Percentiles rank a stretch among this genome's conserved stretches.
These are phyloP conservation scores for Hirtodrosophila confusa DNA, from an alignment of 2,888 invertebrate species.

Conservation along the genomic window DNA sequence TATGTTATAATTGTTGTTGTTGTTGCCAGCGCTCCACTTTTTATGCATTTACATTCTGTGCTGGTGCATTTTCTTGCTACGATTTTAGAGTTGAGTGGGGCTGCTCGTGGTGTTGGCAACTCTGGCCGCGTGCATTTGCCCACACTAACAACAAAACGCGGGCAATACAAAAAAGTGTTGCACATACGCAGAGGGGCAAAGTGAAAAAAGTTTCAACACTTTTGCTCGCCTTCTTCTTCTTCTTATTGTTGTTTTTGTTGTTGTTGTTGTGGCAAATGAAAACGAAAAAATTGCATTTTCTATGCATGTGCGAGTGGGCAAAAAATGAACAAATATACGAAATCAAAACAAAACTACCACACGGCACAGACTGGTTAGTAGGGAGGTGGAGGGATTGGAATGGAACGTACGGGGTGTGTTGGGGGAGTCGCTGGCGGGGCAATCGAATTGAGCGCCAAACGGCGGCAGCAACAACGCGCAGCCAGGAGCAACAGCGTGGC, in stretches of 20 bases:
- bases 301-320: constrained; percentile 30
- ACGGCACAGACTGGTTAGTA: constrained; percentile 43
- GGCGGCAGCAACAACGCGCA: constrained; percentile 48
- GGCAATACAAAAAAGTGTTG: constrained; percentile 50
- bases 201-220: constrained; percentile 37
- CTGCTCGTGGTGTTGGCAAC: constrained; percentile 11
- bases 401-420: constrained; percentile 6
- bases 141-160: constrained; percentile 7
- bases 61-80: constrained; percentile 13
- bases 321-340: constrained; percentile 41
- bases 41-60: constrained; percentile 12
- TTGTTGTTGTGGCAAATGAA: constrained; percentile 59
- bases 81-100: constrained; percentile 2
- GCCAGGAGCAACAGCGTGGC: constrained; percentile 61
- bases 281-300: constrained; percentile 76
- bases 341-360: constrained; percentile 76
- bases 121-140: constrained; percentile 7
- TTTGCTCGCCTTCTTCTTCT: constrained; percentile 26
- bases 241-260: constrained; percentile 26
- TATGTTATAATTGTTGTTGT: constrained; percentile 27
- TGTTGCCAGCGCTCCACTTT: constrained; percentile 9
- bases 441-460: constrained; percentile 63
- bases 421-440: constrained; percentile 37
- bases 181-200: constrained; percentile 66
- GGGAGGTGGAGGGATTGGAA: not conserved